A percentile compares a stretch with the other conserved stretches of the same genome.
phyloP scores from a whole-genome alignment of 1,140 invertebrate genomes.

The Dreissena polymorpha region DNA sequence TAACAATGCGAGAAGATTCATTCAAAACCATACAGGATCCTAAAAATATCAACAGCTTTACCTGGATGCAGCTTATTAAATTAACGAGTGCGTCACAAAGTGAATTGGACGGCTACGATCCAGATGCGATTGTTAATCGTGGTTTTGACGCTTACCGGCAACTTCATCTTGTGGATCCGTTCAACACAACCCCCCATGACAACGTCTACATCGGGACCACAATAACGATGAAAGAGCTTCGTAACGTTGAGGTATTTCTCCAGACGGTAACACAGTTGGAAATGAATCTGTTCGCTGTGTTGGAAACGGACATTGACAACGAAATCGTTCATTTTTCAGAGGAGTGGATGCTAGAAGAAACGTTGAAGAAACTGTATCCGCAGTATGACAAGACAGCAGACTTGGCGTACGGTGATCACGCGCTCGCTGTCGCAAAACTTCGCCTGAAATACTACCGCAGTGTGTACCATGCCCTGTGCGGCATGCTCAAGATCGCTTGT shows the following conservation, averaged over 20 bases:
- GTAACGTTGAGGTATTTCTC: constrained; percentile 13
- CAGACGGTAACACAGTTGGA: constrained; percentile 20
- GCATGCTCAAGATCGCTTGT: not conserved
- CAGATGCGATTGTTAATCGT: not conserved
- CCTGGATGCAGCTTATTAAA: constrained; percentile 2
- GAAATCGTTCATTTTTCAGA: not conserved
- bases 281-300: constrained; percentile 18
- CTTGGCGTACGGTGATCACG: constrained; percentile 1
- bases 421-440: not conserved
- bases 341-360: constrained; percentile 14
- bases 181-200: not conserved
- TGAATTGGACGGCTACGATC: not conserved
- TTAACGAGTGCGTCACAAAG: not conserved
- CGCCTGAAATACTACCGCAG: constrained; percentile 19
- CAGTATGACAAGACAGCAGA: not conserved
- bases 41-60: not conserved
- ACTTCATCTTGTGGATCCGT: not conserved
- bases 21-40: constrained; percentile 11
- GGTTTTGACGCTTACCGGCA: not conserved
- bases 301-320: not conserved
- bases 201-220: not conserved
- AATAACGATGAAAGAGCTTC: not conserved
- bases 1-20: constrained; percentile 20
- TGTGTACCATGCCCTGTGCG: constrained; percentile 10
- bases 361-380: constrained; percentile 5